Evolutionary conservation across 2,113 vertebrate genomes (phyloP), one percentile per base, ranked within the genome.

Genomic region (Corythoichthys intestinalis): DNA sequence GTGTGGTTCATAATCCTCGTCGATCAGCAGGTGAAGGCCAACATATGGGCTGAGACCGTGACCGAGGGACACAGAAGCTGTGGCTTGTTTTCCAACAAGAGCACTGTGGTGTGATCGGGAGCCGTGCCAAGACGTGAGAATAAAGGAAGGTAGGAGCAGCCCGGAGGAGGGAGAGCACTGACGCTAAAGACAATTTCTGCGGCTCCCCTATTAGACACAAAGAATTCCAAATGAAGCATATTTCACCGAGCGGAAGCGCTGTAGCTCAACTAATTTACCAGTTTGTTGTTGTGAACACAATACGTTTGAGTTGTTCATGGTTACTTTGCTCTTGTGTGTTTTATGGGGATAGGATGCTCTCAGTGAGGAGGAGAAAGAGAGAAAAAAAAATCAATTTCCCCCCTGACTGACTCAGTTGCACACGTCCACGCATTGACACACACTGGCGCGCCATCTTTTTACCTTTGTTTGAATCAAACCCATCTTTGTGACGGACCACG

Each of bases 301-400:
- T 80, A 78, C 69, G 79, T 89, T 82, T 72, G 87, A 85, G 80
- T 83, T 66, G 77, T 83, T 88, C 86, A 87, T 78, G 88, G 72
- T 89, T 88, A 87, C 86, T 88, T 89, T 88, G 80, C 83, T 74
- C 83, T 75, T 85, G 83, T 88, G 86, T 87, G 85, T 82, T 85
- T 76, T 70, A 79, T 59, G 70, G 82, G 74, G 85, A 89, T 85
- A 86, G 87, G 86, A 82, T 71, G 80, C 73, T 88, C 82, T 83
- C 80, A 83, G 71, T 20, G 49, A 70, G 52, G n/a, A 2, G 48
- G 56, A 13, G 17, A 28, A 28, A 28, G 20, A 28, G 39, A n/a
- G 0, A 58, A 75, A 82, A 82, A 81, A 83, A 87, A 86, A 83
- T 86, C 85, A 88, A 89, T 89, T 88, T 89, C 78, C 69, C 83